Conservation (phyloP, 2,113 vertebrate species). For the Notarius lentiginosus region DNA sequence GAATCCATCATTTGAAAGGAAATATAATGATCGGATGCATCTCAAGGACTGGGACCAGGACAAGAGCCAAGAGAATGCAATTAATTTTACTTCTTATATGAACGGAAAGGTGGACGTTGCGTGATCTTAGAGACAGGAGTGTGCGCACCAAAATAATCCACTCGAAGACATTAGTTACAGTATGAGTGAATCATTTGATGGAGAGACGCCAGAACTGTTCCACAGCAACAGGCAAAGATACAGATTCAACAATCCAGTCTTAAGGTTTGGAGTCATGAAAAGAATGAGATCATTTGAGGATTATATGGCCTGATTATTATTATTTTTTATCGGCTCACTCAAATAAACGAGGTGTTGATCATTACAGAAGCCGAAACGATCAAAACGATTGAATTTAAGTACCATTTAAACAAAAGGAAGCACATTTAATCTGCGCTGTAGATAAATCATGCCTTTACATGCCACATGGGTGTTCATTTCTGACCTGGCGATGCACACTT, state of each 20-base stretch:
- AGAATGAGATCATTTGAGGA: background rate
- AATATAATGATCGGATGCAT: constrained; percentile 32
- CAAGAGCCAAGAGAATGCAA: constrained; percentile 25
- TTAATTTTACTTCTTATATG: constrained; percentile 27
- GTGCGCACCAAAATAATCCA: background rate
- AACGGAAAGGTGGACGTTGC: background rate
- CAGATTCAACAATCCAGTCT: background rate
- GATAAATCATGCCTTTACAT: background rate
- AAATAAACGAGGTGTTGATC: constrained; percentile 57
- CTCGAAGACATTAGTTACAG: background rate
- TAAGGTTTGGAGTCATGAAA: background rate
- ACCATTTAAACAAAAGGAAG: background rate
- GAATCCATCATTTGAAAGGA: constrained; percentile 3
- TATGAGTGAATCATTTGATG: background rate
- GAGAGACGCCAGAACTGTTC: background rate
- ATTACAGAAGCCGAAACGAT: constrained; percentile 15
- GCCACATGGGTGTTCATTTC: background rate
- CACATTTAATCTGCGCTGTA: background rate
- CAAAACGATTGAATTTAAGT: background rate
- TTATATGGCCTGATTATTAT: constrained; percentile 22
- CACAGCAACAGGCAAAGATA: background rate
- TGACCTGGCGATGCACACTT: background rate
- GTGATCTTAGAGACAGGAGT: background rate
- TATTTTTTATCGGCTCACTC: constrained; percentile 53
- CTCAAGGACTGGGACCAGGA: background rate